Conservation (phyloP, 2,113 vertebrate species). For the Toxotes jaculatrix region DNA sequence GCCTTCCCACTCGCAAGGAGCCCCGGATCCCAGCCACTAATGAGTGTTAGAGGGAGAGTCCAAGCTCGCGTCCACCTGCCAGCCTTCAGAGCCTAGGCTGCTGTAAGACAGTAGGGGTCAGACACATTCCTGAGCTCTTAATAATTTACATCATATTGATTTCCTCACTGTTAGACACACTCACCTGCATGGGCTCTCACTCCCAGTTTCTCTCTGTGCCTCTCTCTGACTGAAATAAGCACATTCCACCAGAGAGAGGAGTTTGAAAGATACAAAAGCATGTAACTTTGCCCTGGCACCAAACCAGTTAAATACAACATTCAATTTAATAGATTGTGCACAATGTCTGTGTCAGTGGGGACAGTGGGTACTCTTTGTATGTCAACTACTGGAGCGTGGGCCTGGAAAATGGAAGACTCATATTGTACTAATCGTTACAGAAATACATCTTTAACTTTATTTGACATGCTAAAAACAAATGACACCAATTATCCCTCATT, state of each 20-base stretch:
- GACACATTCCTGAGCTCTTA: conserved; percentile 92
- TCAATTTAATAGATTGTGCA: conserved; percentile 72
- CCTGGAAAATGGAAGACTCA: conserved; percentile 29
- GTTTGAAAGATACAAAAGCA: conserved; percentile 71
- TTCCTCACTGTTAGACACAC: conserved; percentile 87
- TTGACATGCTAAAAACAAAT: conserved; percentile 70
- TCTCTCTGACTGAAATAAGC: conserved; percentile 65
- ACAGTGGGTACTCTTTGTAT: conserved; percentile 47
- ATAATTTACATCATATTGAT: conserved; percentile 99
- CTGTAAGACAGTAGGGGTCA: conserved; percentile 92
- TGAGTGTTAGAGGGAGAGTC: conserved; percentile 95
- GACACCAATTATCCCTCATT: conserved; percentile 69
- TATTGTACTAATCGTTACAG: conserved; percentile 11
- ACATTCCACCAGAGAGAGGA: conserved; percentile 74
- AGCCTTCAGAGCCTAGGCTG: conserved; percentile 88
- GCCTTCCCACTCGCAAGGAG: conserved; percentile 98
- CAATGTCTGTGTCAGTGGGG: conserved; percentile 65
- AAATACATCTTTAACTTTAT: conserved; percentile 60
- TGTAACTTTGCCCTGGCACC: conserved; percentile 69
- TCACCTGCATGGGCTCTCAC: conserved; percentile 80
- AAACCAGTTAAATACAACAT: conserved; percentile 79
- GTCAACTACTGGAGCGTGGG: conserved; percentile 35
- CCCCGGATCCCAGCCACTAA: conserved; percentile 92
- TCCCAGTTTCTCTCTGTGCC: conserved; percentile 60
- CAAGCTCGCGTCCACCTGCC: conserved; percentile 93